These are phyloP conservation scores for Eulacestoma nigropectus DNA, from an alignment of 2,113 vertebrate species.

Conservation along the genomic window DNA sequence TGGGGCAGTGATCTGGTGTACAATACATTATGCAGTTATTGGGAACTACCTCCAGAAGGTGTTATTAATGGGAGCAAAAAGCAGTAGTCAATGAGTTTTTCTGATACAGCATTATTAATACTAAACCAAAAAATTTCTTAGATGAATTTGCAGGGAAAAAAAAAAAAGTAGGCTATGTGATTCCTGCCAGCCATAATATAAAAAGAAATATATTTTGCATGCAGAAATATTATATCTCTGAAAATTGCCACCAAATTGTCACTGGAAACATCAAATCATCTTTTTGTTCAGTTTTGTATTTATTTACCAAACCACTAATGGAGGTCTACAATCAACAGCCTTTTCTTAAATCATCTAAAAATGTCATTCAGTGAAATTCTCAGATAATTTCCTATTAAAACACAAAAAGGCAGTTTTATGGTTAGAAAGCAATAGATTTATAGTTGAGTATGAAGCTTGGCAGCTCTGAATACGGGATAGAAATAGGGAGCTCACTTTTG, in stretches of 20 bases:
- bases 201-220: constrained; percentile 19
- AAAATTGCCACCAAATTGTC: background rate
- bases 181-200: background rate
- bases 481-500: background rate
- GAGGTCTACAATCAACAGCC: background rate
- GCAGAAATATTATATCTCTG: background rate
- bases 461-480: background rate
- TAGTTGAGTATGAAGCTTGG: background rate
- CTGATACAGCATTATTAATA: background rate
- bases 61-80: background rate
- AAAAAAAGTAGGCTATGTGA: background rate
- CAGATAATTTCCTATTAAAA: constrained; percentile 16
- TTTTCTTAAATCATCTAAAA: constrained; percentile 11
- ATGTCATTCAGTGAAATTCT: background rate
- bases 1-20: background rate
- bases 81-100: background rate
- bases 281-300: constrained; percentile 17
- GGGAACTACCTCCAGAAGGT: background rate
- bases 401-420: background rate
- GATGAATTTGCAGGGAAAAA: background rate
- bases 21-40: background rate
- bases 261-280: background rate
- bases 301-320: constrained; percentile 21
- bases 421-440: background rate
- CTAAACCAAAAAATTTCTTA: background rate